Base-by-base conservation (phyloP, 1,140 invertebrate genomes). In the Drosophila teissieri region DNA sequence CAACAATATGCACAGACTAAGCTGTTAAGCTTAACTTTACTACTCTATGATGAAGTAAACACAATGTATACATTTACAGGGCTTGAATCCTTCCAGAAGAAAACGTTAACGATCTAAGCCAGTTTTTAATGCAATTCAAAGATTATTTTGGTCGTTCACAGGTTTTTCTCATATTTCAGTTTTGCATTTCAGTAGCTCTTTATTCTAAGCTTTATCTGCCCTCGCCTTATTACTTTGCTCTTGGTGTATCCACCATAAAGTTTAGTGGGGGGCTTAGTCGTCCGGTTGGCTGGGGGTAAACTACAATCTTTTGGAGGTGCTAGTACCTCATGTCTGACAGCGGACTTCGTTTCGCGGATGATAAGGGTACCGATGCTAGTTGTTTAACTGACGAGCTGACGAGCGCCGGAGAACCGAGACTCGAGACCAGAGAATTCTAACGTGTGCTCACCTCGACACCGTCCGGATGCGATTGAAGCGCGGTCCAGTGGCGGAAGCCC, bases 381-480 rank as follows among this genome's bases (percentile, higher is more conserved):
- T 24, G 24, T 24, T 5, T 24, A 48, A 49, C 24, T 34, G n/a
- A 8, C 27, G 48, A 51, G 48, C 24, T 34, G n/a, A 8, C 27
- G 48, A 51, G 48, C 24, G n/a, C 46, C 22, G 58, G 52, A 19
- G 7, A 31, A 31, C 31, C 31, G 31, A 31, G 51, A 61, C 17
- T 55, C 27, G 49, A 17, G 42, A 45, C 17, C 22, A 2, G 45
- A 51, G 24, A 51, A 15, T 15, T n/a, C 6, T 36, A 40, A 15
- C 49, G 67, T 56, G 52, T 72, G 68, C 53, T 72, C 65, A 72
- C 68, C 68, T 72, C 68, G 37, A 37, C 65, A 34, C 19, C 53
- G 68, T 72, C 65, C 67, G 61, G 64, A 70, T 70, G 65, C 68
- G 65, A 72, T 72, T 72, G 31, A 65, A 63, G 37, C 46, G 61